Base-by-base conservation (phyloP, 2,113 vertebrate species). In the Dasyornis broadbenti region DNA sequence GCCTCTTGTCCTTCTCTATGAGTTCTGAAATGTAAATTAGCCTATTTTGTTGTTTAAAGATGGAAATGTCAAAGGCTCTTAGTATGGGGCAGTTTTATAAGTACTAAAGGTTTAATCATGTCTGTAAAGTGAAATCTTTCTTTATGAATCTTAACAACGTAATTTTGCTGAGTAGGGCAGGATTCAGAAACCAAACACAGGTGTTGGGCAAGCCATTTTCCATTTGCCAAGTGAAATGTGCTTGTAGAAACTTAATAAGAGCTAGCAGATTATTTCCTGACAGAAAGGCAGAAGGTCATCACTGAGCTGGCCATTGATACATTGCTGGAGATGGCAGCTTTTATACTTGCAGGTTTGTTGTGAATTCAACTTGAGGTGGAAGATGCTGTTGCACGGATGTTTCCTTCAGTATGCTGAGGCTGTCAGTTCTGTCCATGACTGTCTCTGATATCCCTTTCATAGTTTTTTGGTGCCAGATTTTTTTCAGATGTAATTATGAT, bases 71-170 rank as follows among this genome's bases (percentile, higher is more conserved):
- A 23, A 50, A 19, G 28, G 13, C 15, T 68, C 2, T 57, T 42
- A 2, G 4, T 26, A 4, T 45, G 23, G 8, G 28, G 15, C 12
- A 30, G 15, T 64, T 90, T 16, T 54, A 0, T 52, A 57, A 44
- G 35, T 68, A 30, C 24, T n/a, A 31, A 50, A 82, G 20, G 24
- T 72, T 79, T 66, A 66, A 40, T 44, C 3, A 0, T 14, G 17
- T 49, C 20, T 83, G 20, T 53, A 37, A 45, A 69, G 6, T 24
- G 5, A 54, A 61, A 10, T 73, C 8, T 69, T 61, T 6, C n/a
- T 73, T 42, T 6, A 22, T 26, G 8, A 33, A 66, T 63, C 15
- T 66, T 84, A 21, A 17, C n/a, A 59, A 39, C 15, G 15, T 35
- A 9, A 31, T 64, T 87, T 40, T 89, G 22, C 15, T 2, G 4